Conservation (phyloP, 2,113 vertebrate species). For the Ochotona curzoniae region DNA sequence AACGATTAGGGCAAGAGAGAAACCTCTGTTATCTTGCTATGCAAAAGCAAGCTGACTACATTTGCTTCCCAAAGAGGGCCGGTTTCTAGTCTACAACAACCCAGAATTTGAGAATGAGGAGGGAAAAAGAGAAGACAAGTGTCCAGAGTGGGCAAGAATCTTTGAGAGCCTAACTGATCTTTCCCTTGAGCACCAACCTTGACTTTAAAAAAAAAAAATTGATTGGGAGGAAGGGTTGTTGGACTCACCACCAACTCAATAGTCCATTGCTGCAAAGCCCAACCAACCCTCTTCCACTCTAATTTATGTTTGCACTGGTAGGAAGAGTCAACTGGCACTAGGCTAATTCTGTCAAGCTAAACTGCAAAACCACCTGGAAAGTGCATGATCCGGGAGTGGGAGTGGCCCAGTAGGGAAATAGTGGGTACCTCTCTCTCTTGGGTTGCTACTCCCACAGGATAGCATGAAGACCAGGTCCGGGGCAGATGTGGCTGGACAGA, state of each 20-base stretch:
- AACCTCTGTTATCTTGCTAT: constrained; percentile 29
- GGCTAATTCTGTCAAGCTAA: too few relatives aligned
- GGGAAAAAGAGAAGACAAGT: constrained; percentile 57
- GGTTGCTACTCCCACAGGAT: too few relatives aligned
- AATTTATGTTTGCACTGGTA: too few relatives aligned
- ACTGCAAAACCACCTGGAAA: too few relatives aligned
- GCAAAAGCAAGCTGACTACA: neutral
- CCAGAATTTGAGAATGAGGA: constrained; percentile 43
- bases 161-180: constrained; percentile 61
- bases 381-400: too few relatives aligned
- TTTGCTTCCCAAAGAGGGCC: neutral
- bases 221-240: constrained; percentile 52
- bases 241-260: constrained; percentile 69
- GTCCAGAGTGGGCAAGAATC: constrained; percentile 57
- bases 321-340: too few relatives aligned
- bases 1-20: neutral
- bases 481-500: too few relatives aligned
- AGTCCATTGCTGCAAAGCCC: constrained; percentile 40
- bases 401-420: too few relatives aligned
- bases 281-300: too few relatives aligned
- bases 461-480: too few relatives aligned
- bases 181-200: constrained; percentile 63
- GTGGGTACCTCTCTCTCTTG: too few relatives aligned
- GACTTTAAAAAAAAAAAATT: constrained; percentile 60
- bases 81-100: constrained; percentile 44